These are phyloP conservation scores for Peromyscus nudipes DNA, from an alignment of 2,797 vertebrate genomes.

Conservation along the genomic window DNA sequence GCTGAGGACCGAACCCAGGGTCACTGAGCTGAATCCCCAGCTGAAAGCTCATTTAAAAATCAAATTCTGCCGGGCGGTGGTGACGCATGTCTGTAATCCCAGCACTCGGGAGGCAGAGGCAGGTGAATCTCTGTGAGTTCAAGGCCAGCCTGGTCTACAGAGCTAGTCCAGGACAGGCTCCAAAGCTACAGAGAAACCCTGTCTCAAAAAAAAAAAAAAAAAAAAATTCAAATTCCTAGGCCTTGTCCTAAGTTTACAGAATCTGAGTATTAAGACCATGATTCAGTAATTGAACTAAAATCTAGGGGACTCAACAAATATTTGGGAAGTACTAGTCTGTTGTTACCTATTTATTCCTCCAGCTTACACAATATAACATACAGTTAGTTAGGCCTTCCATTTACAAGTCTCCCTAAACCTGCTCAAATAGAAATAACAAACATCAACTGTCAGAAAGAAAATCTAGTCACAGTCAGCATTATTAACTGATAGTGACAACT, in stretches of 20 bases:
- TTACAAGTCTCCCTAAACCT: slow-evolving; percentile 47
- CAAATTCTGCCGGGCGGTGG: background rate
- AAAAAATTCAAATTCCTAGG: background rate
- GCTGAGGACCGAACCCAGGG: background rate
- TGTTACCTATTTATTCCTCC: slow-evolving; percentile 23
- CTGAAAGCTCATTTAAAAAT: background rate
- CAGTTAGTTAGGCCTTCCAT: slow-evolving; percentile 12
- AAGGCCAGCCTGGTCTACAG: too few species aligned
- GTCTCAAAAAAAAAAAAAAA: too few species aligned
- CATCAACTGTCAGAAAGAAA: slow-evolving; percentile 11
- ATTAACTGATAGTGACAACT: background rate
- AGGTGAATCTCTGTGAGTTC: too few species aligned
- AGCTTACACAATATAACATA: slow-evolving; percentile 11
- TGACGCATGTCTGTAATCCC: too few species aligned
- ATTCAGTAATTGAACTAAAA: slow-evolving; percentile 55
- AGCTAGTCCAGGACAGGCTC: too few species aligned
- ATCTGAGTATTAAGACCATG: slow-evolving; percentile 25
- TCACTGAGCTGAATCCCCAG: background rate
- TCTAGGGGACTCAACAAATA: slow-evolving; percentile 2
- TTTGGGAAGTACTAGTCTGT: background rate
- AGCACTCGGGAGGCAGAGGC: too few species aligned
- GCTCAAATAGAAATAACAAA: slow-evolving; percentile 37
- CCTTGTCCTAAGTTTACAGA: slow-evolving; percentile 17
- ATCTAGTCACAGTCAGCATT: background rate
- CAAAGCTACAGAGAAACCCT: too few species aligned